A percentile compares a stretch with the other conserved stretches of the same genome.
Conservation (phyloP, 2,797 vertebrate genomes). For the Erethizon dorsatum region DNA sequence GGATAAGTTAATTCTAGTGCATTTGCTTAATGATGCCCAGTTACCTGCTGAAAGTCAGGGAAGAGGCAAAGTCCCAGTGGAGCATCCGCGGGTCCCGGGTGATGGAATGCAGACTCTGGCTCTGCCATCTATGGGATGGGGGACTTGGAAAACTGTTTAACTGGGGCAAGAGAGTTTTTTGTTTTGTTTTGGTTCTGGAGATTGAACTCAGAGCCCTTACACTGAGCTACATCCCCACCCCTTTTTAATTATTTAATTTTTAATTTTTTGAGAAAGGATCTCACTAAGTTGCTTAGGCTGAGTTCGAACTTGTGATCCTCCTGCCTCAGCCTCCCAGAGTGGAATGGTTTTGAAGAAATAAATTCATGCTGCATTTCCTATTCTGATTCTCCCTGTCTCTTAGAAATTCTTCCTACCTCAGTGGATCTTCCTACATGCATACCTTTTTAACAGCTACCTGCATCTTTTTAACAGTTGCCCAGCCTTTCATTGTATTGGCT, state of each 20-base stretch:
- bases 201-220: neutral
- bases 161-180: neutral
- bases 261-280: neutral
- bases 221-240: too few relatives aligned
- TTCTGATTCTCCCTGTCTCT: constrained; percentile 9
- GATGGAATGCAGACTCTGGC: neutral
- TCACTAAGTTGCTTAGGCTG: neutral
- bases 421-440: neutral
- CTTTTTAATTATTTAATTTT: neutral
- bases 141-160: constrained; percentile 6
- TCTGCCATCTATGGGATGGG: neutral
- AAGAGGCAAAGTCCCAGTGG: neutral
- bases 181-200: neutral
- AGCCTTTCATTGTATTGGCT: neutral
- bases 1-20: neutral
- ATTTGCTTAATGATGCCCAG: neutral
- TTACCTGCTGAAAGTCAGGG: neutral
- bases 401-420: constrained; percentile 6
- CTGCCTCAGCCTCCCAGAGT: neutral
- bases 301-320: neutral
- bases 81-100: neutral
- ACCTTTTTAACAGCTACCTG: neutral
- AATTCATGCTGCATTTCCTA: neutral
- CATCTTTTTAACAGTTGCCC: constrained; percentile 28
- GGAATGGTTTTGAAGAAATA: constrained; percentile 51